Evolutionary conservation across 1,140 invertebrate genomes (phyloP).

Genomic region (Linepithema humile): DNA sequence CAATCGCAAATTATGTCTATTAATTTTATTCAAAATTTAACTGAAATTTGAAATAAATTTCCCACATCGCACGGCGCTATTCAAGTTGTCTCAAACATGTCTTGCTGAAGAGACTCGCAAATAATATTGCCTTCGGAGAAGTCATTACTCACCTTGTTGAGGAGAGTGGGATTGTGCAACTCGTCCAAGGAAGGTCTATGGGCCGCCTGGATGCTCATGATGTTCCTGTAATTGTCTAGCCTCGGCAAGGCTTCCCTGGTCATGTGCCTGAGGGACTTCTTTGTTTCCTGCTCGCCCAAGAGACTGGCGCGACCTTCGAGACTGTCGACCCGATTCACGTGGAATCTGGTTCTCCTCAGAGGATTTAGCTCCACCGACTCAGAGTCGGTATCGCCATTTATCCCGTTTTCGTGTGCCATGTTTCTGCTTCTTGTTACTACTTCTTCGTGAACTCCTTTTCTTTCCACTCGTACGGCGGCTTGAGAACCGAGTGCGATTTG

Average conservation of each 20-base stretch:
- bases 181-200: constrained; percentile 96
- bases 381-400: constrained; percentile 69
- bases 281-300: constrained; percentile 81
- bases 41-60: not conserved
- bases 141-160: constrained; percentile 87
- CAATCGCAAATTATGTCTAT: not conserved
- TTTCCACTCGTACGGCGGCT: not conserved
- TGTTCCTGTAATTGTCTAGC: constrained; percentile 97
- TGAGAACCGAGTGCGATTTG: not conserved
- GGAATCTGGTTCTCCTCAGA: constrained; percentile 84
- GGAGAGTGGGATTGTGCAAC: constrained; percentile 93
- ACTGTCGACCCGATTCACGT: constrained; percentile 86
- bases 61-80: not conserved
- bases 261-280: constrained; percentile 89
- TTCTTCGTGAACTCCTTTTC: not conserved
- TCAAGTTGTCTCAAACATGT: not conserved
- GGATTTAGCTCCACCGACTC: constrained; percentile 80
- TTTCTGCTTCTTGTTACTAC: constrained; percentile 9
- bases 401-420: constrained; percentile 80
- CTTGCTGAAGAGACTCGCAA: not conserved
- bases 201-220: constrained; percentile 95
- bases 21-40: not conserved
- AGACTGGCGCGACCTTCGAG: constrained; percentile 81
- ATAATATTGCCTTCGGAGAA: not conserved
- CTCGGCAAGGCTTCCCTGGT: constrained; percentile 96